A percentile compares a stretch with the other conserved stretches of the same genome.
Evolutionary conservation across 2,113 vertebrate genomes (phyloP).

Genomic region (Tupaia chinensis): DNA sequence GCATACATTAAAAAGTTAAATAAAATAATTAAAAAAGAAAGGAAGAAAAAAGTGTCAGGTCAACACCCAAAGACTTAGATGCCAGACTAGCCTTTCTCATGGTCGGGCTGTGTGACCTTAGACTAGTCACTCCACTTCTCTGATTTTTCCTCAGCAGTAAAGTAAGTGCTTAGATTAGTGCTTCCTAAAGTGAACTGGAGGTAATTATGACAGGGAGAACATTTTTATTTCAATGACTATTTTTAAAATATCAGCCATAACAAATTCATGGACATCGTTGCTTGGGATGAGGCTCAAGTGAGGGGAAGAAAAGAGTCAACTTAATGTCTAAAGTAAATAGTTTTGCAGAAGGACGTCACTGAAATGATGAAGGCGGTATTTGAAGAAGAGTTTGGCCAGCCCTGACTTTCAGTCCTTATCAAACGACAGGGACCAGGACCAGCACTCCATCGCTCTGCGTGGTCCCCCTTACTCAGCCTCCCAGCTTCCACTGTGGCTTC

Average conservation of each 20-base stretch:
- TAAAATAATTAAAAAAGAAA: no score
- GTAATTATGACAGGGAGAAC: not conserved
- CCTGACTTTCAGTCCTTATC: not conserved
- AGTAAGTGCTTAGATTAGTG: not conserved
- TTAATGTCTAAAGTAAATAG: not conserved
- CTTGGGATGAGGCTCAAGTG: not conserved
- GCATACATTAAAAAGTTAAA: no score
- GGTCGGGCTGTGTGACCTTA: not conserved
- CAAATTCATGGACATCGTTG: not conserved
- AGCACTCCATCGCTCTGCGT: not conserved
- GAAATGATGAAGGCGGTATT: not conserved
- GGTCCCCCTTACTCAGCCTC: not conserved
- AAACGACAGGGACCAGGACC: not conserved
- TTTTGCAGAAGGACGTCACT: not conserved
- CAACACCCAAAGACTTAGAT: not conserved
- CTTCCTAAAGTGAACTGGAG: conserved; percentile 23
- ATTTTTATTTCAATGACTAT: conserved; percentile 37
- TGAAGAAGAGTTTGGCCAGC: not conserved
- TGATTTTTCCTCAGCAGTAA: not conserved
- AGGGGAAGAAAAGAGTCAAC: not conserved
- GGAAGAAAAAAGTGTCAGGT: not conserved
- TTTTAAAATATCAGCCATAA: not conserved
- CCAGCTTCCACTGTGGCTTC: not conserved
- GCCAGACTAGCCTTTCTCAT: not conserved
- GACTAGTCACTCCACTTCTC: not conserved